A percentile compares a stretch with the other conserved stretches of the same genome.
phyloP scores from a whole-genome alignment of 2,113 vertebrate genomes.

The Illadopsis cleaveri region DNA sequence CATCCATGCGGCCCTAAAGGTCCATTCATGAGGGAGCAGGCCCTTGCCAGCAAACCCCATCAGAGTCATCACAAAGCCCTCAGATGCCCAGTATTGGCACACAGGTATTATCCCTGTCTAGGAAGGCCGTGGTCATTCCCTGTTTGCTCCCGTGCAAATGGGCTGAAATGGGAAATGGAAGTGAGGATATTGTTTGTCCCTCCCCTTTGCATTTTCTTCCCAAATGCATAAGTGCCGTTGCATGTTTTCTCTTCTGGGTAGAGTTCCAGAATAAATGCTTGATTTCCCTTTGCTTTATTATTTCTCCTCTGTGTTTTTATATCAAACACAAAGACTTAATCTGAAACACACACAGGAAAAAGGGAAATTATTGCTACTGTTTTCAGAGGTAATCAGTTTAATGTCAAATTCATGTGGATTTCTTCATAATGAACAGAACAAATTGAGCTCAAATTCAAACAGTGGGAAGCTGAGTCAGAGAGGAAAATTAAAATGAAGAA shows the following conservation, averaged over 20 bases:
- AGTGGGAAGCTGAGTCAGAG: constrained; percentile 48
- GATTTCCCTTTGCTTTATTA: constrained; percentile 30
- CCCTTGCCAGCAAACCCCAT: background rate
- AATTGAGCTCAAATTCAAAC: constrained; percentile 64
- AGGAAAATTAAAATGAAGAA: constrained; percentile 62
- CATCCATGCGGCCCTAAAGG: background rate
- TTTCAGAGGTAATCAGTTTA: constrained; percentile 62
- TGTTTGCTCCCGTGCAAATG: background rate
- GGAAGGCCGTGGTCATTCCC: background rate
- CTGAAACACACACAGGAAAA: constrained; percentile 56
- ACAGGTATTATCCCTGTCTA: background rate
- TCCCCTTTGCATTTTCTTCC: background rate
- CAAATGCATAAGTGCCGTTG: background rate
- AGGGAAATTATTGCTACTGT: constrained; percentile 41
- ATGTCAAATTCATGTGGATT: constrained; percentile 65
- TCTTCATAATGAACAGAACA: constrained; percentile 65
- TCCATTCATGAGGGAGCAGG: background rate
- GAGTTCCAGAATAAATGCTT: background rate
- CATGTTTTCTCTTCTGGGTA: background rate
- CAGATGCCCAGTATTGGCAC: background rate
- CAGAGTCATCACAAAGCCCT: background rate
- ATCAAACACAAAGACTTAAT: constrained; percentile 55
- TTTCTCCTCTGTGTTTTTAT: constrained; percentile 47
- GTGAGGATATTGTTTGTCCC: background rate
- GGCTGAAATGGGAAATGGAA: background rate